Conservation (phyloP, 2,113 vertebrate species). For the Cottus gobio region DNA sequence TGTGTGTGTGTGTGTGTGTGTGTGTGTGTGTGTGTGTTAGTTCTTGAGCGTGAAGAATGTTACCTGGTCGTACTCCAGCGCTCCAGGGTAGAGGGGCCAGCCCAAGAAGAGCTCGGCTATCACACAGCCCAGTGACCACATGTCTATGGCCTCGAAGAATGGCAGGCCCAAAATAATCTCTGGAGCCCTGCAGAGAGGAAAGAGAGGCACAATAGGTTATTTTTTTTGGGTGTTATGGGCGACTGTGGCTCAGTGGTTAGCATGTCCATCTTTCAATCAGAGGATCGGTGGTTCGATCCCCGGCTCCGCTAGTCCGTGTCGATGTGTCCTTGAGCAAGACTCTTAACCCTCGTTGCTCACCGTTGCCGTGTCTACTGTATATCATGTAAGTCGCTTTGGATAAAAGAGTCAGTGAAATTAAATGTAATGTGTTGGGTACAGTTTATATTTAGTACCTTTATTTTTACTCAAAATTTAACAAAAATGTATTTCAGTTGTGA, state of each 20-base stretch:
- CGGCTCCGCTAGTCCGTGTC: no score
- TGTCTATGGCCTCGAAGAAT: conserved; percentile 98
- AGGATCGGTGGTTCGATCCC: no score
- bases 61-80: conserved; percentile 99
- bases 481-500: background rate
- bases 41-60: conserved; percentile 26
- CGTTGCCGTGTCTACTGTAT: no score
- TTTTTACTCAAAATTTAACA: background rate
- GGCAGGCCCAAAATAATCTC: conserved; percentile 99
- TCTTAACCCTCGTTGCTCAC: no score
- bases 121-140: conserved; percentile 98
- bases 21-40: background rate
- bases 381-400: no score
- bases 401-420: no score
- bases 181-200: conserved; percentile 89
- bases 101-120: conserved; percentile 97
- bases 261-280: no score
- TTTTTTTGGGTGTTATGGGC: no score
- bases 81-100: conserved; percentile 98
- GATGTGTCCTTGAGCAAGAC: no score
- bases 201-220: conserved; percentile 38
- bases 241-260: no score
- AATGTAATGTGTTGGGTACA: no score
- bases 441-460: background rate
- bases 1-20: no score